A percentile compares a stretch with the other conserved stretches of the same genome.
These are phyloP conservation scores for Daubentonia madagascariensis DNA, from an alignment of 2,113 vertebrate species.

Conservation along the genomic window DNA sequence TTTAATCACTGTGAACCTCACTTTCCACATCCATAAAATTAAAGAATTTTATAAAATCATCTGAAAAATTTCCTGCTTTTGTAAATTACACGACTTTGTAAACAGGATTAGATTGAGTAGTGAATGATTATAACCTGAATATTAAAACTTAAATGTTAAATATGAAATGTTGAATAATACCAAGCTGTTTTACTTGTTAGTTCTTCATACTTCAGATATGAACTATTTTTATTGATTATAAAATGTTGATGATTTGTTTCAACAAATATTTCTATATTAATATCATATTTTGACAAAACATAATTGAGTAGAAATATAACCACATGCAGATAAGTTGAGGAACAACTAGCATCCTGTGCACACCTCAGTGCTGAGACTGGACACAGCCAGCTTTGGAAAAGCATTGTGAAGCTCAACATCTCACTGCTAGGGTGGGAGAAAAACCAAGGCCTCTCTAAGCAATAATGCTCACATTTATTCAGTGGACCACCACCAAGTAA, in stretches of 20 bases:
- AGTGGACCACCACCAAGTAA: neutral
- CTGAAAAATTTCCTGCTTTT: neutral
- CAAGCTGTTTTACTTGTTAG: neutral
- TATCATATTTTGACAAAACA: neutral
- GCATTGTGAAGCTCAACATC: fast-evolving
- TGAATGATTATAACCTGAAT: neutral
- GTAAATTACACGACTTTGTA: neutral
- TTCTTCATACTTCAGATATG: neutral
- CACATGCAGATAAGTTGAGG: neutral
- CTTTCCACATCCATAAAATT: neutral
- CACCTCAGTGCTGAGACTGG: neutral
- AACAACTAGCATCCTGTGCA: too few relatives aligned
- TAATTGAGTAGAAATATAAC: neutral
- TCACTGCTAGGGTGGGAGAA: neutral
- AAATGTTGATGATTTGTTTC: neutral
- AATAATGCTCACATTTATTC: neutral
- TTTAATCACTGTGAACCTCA: neutral
- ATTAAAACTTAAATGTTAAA: neutral
- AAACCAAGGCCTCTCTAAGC: neutral
- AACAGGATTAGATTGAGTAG: neutral
- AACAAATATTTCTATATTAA: neutral
- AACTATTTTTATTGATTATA: neutral
- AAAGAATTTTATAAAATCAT: neutral
- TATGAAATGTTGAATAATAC: neutral
- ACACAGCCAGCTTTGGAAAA: neutral